Evolutionary conservation across 2,888 invertebrate genomes (phyloP), one percentile per base, ranked within the genome.

Genomic region (Morinoia aosen): DNA sequence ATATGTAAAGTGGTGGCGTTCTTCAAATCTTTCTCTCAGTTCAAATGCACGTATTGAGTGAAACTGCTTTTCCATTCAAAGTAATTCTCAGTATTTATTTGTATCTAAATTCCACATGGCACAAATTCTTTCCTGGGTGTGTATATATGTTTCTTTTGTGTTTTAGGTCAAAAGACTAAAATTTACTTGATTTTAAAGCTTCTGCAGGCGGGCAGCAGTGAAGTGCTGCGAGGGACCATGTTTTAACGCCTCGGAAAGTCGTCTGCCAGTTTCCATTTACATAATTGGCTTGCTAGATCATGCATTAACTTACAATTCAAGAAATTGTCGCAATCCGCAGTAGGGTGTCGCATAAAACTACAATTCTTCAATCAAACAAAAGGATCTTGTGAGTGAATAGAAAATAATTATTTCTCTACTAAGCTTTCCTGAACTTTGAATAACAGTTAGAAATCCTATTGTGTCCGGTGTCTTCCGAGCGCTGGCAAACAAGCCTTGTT

Each of bases 381-480:
- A 48, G 48, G 48, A 48, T 48, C 48, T 48, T 48, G 25, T 33
- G 25, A 76, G 76, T 25, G 64, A 64, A 64, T 76, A 76, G 48
- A 48, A 48, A 76, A 76, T 25, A 76, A 76, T 33, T 76, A 33
- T 33, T 76, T 76, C 33, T 76, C 33, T 16, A 76, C 76, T 25
- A 76, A 33, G 25, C 33, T 33, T 76, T 76, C 25, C 12, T 33
- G 33, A 76, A 33, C 76, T 76, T 76, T 76, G 76, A 76, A 76
- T 76, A 76, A 76, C 76, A 76, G 76, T 76, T 76, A 33, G 76
- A 76, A 76, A 76, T 76, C 76, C 76, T 76, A 76, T 76, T 76
- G 76, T 76, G 76, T 76, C 76, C 25, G 25, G 76, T 33, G 76
- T 76, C 76, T 76, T 90, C 90, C 48, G 3, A 90, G 90, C 12